A percentile compares a stretch with the other conserved stretches of the same genome.
These are phyloP conservation scores for Mesocentrotus franciscanus DNA, from an alignment of 53 echinoderm and acorn worm species.

Conservation along the genomic window DNA sequence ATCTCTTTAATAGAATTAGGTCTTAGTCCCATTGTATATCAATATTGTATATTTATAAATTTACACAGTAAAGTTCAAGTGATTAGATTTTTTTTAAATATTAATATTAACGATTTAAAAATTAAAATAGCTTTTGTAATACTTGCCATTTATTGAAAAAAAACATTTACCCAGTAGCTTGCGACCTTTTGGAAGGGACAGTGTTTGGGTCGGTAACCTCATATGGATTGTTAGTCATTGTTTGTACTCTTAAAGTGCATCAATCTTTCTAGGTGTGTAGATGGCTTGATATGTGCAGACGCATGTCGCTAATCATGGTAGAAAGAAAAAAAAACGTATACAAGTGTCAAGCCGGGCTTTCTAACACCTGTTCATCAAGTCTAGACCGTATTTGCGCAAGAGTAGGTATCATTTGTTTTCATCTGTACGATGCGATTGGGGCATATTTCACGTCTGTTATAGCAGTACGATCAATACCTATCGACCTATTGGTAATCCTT, in stretches of 20 bases:
- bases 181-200: not conserved
- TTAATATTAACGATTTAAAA: too few species aligned
- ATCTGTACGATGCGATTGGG: not conserved
- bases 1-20: not conserved
- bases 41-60: not conserved
- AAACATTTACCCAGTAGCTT: not conserved
- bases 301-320: not conserved
- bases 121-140: too few species aligned
- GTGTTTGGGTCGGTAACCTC: not conserved
- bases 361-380: not conserved
- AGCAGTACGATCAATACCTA: not conserved
- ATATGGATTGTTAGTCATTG: not conserved
- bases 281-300: not conserved
- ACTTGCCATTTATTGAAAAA: too few species aligned
- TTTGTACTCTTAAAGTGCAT: not conserved
- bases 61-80: not conserved
- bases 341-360: not conserved
- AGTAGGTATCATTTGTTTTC: not conserved
- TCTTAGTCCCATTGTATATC: not conserved
- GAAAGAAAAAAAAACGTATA: not conserved
- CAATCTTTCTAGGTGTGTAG: not conserved
- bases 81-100: not conserved
- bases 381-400: not conserved
- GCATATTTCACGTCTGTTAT: not conserved
- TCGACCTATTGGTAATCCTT: slow-evolving; percentile 34